A percentile compares a stretch with the other conserved stretches of the same genome.
Conservation (phyloP, 2,797 vertebrate species). For the Semotilus atromaculatus region DNA sequence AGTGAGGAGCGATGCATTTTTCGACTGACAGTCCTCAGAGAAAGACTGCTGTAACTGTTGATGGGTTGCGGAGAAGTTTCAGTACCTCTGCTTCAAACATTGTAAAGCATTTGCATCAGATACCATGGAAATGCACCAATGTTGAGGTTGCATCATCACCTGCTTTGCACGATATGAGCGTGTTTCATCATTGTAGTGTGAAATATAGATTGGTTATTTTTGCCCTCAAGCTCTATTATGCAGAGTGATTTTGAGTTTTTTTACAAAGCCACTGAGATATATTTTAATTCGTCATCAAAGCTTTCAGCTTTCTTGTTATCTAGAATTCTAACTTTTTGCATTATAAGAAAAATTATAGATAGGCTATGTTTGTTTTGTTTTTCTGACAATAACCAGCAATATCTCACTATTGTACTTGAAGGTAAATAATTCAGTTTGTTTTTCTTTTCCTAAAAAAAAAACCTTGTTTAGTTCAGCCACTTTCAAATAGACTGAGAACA, state of each 20-base stretch:
- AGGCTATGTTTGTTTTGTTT: background rate
- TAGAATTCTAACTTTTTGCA: background rate
- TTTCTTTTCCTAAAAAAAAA: background rate
- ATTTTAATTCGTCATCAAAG: slow-evolving; percentile 12
- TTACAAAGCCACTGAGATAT: slow-evolving; percentile 16
- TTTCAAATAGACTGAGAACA: background rate
- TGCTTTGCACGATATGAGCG: background rate
- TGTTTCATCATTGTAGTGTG: slow-evolving; percentile 32
- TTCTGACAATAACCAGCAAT: background rate
- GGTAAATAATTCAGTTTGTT: background rate
- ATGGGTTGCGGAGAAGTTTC: slow-evolving; percentile 26
- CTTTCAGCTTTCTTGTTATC: background rate
- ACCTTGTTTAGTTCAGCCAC: background rate
- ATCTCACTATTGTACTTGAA: slow-evolving; percentile 1
- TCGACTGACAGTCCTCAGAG: slow-evolving; percentile 32
- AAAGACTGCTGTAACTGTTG: slow-evolving; percentile 40
- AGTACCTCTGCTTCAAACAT: slow-evolving; percentile 19
- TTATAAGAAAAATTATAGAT: background rate
- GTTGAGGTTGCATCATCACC: slow-evolving; percentile 33
- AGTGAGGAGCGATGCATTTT: slow-evolving; percentile 41
- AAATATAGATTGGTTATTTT: slow-evolving; percentile 36
- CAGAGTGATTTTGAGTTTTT: slow-evolving; percentile 12
- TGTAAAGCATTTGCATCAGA: slow-evolving; percentile 45
- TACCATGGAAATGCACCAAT: slow-evolving; percentile 1
- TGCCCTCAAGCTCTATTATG: slow-evolving; percentile 14